Evolutionary conservation across 2,797 vertebrate species (phyloP), one percentile per base, ranked within the genome.

Genomic region (Eleutherodactylus coqui): DNA sequence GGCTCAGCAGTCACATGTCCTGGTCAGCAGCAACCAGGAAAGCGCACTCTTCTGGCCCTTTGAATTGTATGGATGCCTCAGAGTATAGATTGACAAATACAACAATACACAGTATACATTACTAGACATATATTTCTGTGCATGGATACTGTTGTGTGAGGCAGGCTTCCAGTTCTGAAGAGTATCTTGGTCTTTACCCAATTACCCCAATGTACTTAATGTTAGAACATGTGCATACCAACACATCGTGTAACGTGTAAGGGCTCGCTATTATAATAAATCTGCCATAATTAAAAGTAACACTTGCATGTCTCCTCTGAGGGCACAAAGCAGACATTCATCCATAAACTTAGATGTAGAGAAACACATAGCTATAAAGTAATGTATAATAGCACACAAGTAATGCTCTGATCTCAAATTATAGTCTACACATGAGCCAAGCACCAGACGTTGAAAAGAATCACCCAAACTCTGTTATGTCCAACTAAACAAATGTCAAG

Each of bases 221-320:
- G 70, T 73, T 27, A 43, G 70, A 73, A 73, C 70, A 45, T 45
- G 41, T 73, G 24, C 70, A 73, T 73, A 73, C 70, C 70, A 73
- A 73, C 70, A 45, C 70, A 73, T 73, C 67, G n/a, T 16, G 41
- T 27, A 27, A 45, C 70, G 45, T 45, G 70, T 43, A 73, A 45
- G 41, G 45, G 24, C 70, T 45, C 27, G 70, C 41, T 45, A 16
- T 27, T 16, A 7, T 45, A n/a, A 73, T 14, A 73, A 45, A 45
- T 73, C 70, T 73, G 24, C 38, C 24, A 11, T 43, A 43, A 73
- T 73, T 73, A 73, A 0, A 45, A 45, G 41, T 73, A 73, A 73
- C 70, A 27, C 27, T 41, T 73, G 4, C 43, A 45, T 73, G 11
- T 73, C 24, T 43, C 6, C 70, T 73, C 70, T 27, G 36, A 45